These are phyloP conservation scores for Thysanoteuthis rhombus DNA, from an alignment of 2,888 invertebrate species.

Conservation along the genomic window DNA sequence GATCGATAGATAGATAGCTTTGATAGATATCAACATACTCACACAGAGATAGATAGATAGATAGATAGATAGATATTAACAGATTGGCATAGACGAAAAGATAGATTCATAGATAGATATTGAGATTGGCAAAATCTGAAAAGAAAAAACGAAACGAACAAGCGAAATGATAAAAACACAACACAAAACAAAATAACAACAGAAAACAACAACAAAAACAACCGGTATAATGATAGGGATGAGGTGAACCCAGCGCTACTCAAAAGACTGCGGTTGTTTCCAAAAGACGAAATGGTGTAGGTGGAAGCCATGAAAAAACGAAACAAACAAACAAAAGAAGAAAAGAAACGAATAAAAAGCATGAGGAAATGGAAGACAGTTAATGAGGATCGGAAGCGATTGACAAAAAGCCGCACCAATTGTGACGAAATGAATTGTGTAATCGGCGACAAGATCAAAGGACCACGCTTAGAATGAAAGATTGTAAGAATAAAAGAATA, in stretches of 20 bases:
- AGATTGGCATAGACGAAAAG: background rate
- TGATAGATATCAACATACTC: no score
- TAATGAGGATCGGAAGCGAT: background rate
- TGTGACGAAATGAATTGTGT: background rate
- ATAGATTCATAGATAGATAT: no score
- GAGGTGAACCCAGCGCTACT: background rate
- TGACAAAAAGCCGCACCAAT: background rate
- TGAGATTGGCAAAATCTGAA: no score
- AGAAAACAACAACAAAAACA: background rate
- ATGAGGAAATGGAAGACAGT: background rate
- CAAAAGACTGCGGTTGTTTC: background rate
- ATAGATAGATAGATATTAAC: background rate
- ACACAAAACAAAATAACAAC: no score
- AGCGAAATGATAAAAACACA: no score
- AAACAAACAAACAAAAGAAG: background rate
- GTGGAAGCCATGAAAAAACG: background rate
- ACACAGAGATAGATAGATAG: no score
- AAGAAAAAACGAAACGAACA: no score
- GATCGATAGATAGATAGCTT: no score
- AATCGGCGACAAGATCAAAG: conserved; percentile 12
- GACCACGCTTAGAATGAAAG: background rate
- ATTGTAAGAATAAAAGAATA: background rate
- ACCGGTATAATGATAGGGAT: background rate
- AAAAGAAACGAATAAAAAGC: background rate
- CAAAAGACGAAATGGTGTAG: background rate